Base-by-base conservation (phyloP, 2,888 invertebrate species). In the Rhimphoctona megacephalus region DNA sequence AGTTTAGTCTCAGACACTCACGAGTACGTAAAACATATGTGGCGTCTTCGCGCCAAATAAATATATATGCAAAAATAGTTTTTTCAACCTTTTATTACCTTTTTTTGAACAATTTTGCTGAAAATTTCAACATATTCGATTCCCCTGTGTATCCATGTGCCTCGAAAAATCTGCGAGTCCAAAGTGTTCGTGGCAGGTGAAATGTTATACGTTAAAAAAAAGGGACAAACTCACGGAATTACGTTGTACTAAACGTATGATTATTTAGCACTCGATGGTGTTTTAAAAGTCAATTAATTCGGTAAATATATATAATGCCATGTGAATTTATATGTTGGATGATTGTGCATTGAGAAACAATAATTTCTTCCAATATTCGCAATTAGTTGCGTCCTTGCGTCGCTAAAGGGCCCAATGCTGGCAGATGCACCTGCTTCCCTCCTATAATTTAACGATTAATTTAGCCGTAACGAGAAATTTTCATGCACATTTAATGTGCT, bases 401-500 rank as follows among this genome's bases (percentile, higher is more conserved):
- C 69, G 46, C 69, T 52, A 17, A 54, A 33, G 57, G 54, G 74
- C 39, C 8, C 33, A 14, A 30, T 43, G 61, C 33, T 64, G 64
- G 61, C 84, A 69, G 74, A 86, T 83, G 72, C 52, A 80, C 54
- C 30, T 49, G 76, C 67, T 25, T 73, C 69, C 73, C 69, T 82
- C 90, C 89, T 92, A 67, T 76, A 82, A 90, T 91, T 90, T 88
- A 88, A 72, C 87, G 90, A 91, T 90, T 92, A 92, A 92, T 92
- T 91, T 61, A 30, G 83, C 88, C 91, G 91, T 89, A 89, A 90
- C 91, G 91, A 87, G 81, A 54, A 19, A 76, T 57, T 25, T 49
- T 82, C 76, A 76, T 76, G 57, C 43, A 17, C 36, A 81, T 74
- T 30, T 83, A 83, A 80, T 61, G 85, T 25, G 19, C 43, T 72